A percentile compares a stretch with the other conserved stretches of the same genome.
Conservation (phyloP, 1,140 invertebrate species). For the Apis laboriosa region DNA sequence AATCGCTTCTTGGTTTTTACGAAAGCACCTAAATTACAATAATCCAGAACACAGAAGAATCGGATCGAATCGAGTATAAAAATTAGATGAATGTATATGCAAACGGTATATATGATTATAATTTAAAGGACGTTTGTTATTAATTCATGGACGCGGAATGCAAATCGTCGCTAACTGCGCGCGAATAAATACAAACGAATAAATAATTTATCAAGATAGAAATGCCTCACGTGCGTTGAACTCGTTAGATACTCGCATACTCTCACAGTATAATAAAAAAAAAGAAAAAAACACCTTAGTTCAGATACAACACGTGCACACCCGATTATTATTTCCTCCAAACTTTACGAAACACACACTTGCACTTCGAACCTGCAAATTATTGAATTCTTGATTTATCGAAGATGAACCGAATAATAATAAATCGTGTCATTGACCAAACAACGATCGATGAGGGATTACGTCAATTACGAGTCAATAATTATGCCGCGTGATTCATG, state of each 20-base stretch:
- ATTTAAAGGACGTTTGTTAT: background rate
- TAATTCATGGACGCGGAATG: background rate
- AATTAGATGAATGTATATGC: background rate
- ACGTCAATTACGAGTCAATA: conserved; percentile 40
- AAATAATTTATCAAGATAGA: background rate
- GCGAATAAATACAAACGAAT: background rate
- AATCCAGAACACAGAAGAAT: too few relatives aligned
- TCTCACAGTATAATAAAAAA: too few relatives aligned
- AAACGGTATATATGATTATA: background rate
- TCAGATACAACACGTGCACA: background rate
- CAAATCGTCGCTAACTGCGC: background rate
- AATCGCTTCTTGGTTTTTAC: too few relatives aligned
- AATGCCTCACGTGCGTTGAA: conserved; percentile 11
- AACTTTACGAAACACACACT: background rate
- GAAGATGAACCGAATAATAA: too few relatives aligned
- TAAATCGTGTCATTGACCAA: background rate
- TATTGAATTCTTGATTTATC: conserved; percentile 6
- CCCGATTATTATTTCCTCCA: conserved; percentile 6
- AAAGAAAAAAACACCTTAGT: background rate
- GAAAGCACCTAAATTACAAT: background rate
- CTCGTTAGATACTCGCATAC: background rate
- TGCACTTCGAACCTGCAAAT: background rate
- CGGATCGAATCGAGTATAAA: background rate
- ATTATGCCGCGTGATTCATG: conserved; percentile 30
- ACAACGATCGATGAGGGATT: background rate